Evolutionary conservation across 2,113 vertebrate genomes (phyloP), one percentile per base, ranked within the genome.

Genomic region (Ctenodactylus gundi): DNA sequence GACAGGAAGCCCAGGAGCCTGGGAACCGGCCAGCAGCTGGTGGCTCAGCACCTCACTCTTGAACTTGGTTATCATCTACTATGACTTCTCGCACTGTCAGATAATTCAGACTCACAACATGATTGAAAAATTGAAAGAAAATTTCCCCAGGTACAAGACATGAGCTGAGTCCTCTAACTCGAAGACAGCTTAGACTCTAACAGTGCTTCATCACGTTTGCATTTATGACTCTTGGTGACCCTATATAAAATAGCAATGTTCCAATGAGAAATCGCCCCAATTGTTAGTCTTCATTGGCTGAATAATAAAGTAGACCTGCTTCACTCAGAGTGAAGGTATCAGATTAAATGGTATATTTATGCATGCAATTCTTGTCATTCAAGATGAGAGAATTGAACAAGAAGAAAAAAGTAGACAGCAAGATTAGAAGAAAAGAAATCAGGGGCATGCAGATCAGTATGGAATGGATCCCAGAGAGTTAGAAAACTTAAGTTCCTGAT

Each of bases 371-470:
- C 9, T 58, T 31, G 39, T 49, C 80, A 70, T 31, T 94, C 51
- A 89, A 64, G 60, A 75, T 89, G 64, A 83, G 60, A 12, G 21
- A 76, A 8, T 27, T 90, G 9, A 85, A 51, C 46, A 83, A 76
- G 60, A 64, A n/a, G 31, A 34, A 92, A 83, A 57, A 80, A 82
- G 17, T 39, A 7, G 58, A 72, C 67, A 49, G 20, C 12, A 3
- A 18, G 39, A 65, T 84, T 80, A 29, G 39, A 93, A 20, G 41
- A 64, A 90, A 41, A 93, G 13, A 95, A 60, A 72, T 90, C 51
- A 70, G 23, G 15, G 29, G 2, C 23, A 95, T 41, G 46, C 29
- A 17, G 64, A 0, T 29, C 18, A 72, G 7, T 57, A 2, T 91
- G 36, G 55, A 57, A 93, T 46, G 89, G 83, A 88, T 65, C 34